Percentiles rank a stretch among this genome's conserved stretches.
Conservation (phyloP, 2,888 invertebrate species). For the Mythimna loreyi region DNA sequence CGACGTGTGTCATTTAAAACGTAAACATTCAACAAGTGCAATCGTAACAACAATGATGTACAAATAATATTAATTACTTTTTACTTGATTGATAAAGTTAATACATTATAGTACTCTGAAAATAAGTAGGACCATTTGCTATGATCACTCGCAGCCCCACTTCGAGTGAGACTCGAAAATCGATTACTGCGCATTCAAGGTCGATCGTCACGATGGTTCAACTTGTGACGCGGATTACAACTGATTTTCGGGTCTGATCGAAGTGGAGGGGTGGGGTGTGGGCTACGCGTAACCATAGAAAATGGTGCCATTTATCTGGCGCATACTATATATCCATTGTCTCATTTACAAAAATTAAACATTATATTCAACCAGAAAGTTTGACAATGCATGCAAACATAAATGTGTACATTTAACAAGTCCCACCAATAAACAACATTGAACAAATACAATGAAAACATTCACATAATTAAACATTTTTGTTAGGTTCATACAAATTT, state of each 20-base stretch:
- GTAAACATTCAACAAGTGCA: constrained; percentile 54
- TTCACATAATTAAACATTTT: constrained; percentile 53
- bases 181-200: too few species aligned
- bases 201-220: too few species aligned
- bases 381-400: constrained; percentile 12
- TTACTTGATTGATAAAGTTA: neutral
- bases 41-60: constrained; percentile 31
- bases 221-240: too few species aligned
- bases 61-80: constrained; percentile 15
- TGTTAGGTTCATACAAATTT: constrained; percentile 61
- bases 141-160: too few species aligned
- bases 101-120: too few species aligned
- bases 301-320: too few species aligned
- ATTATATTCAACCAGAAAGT: neutral
- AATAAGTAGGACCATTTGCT: too few species aligned
- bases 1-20: constrained; percentile 31
- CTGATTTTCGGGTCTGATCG: too few species aligned
- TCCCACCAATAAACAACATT: constrained; percentile 37
- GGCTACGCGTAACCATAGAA: too few species aligned
- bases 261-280: too few species aligned
- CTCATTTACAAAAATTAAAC: neutral
- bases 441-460: constrained; percentile 54
- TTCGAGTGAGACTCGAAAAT: too few species aligned
- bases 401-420: constrained; percentile 5
- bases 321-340: too few species aligned